Evolutionary conservation across 1,140 invertebrate species (phyloP).

Genomic region (Drosophila watanabei): DNA sequence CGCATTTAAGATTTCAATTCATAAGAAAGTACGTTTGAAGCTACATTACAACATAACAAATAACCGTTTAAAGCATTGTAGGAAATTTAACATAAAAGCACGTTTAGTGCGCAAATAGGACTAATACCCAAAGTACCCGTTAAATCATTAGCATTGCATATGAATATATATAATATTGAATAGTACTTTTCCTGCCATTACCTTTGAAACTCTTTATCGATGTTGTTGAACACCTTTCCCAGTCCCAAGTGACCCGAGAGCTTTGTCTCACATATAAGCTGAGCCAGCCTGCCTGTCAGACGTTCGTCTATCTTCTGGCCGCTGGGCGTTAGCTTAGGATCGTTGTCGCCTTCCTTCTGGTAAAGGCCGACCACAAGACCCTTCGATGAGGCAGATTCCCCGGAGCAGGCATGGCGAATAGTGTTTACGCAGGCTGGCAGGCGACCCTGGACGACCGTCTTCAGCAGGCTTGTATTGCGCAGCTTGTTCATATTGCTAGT

Average conservation of each 20-base stretch:
- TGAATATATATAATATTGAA: too few species aligned
- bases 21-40: too few species aligned
- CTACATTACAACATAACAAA: too few species aligned
- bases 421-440: not conserved
- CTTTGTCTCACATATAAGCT: conserved; percentile 65
- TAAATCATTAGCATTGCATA: too few species aligned
- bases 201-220: conserved; percentile 87
- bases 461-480: not conserved
- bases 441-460: not conserved
- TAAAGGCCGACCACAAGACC: conserved; percentile 80
- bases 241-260: conserved; percentile 85
- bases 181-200: not conserved
- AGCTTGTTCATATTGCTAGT: conserved; percentile 26
- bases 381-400: conserved; percentile 9
- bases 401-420: conserved; percentile 46
- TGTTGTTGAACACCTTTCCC: conserved; percentile 88
- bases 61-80: too few species aligned
- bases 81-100: too few species aligned
- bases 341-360: conserved; percentile 68
- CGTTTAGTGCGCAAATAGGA: too few species aligned
- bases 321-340: conserved; percentile 54
- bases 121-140: too few species aligned
- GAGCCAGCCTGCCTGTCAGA: conserved; percentile 52
- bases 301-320: conserved; percentile 75
- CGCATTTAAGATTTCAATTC: too few species aligned